A percentile compares a stretch with the other conserved stretches of the same genome.
Evolutionary conservation across 2,888 invertebrate genomes (phyloP).

Genomic region (Drosophila prolongata): DNA sequence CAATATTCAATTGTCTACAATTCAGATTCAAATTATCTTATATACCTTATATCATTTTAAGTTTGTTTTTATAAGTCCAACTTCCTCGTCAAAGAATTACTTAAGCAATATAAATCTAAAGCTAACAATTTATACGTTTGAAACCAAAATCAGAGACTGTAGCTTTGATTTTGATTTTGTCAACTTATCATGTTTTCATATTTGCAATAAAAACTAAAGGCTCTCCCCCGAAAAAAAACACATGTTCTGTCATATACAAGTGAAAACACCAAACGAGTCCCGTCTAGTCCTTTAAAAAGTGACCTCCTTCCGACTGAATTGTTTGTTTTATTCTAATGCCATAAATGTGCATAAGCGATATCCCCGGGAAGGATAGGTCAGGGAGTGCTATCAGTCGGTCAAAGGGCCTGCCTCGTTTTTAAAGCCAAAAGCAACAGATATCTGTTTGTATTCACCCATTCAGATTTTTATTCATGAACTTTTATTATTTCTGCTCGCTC

Average conservation of each 20-base stretch:
- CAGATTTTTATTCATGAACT: constrained; percentile 77
- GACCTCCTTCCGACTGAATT: constrained; percentile 14
- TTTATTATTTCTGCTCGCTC: constrained; percentile 59
- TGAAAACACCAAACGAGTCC: background rate
- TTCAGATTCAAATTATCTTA: too few species aligned
- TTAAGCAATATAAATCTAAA: too few species aligned
- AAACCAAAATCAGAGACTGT: too few species aligned
- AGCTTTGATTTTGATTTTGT: too few species aligned
- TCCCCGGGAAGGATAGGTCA: constrained; percentile 13
- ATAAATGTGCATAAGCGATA: constrained; percentile 39
- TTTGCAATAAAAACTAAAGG: background rate
- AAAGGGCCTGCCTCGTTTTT: constrained; percentile 50
- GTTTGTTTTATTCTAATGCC: constrained; percentile 62
- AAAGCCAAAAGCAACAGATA: constrained; percentile 75
- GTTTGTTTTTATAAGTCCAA: too few species aligned
- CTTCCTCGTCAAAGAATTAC: too few species aligned
- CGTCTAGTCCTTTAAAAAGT: constrained; percentile 11
- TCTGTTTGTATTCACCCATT: constrained; percentile 70
- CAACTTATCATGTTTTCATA: too few species aligned
- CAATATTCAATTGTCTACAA: too few species aligned
- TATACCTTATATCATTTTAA: too few species aligned
- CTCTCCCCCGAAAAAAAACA: background rate
- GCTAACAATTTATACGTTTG: background rate
- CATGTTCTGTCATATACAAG: background rate
- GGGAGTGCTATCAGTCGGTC: constrained; percentile 31